These are phyloP conservation scores for Stichodactyla helianthus DNA, from an alignment of 64 coral and sea anemone species.

Conservation along the genomic window DNA sequence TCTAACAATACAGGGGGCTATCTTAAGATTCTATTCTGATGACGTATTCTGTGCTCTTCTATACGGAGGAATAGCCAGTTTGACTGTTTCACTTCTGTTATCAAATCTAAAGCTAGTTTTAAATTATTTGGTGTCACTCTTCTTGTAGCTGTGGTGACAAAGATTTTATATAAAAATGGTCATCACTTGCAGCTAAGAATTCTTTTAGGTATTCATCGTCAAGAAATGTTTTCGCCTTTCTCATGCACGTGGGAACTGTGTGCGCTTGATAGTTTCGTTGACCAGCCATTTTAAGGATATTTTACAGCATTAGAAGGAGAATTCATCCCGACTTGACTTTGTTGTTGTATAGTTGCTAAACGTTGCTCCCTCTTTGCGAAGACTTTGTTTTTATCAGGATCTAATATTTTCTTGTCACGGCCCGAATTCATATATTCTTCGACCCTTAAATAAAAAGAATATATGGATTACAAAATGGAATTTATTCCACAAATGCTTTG, in stretches of 20 bases:
- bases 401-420: too few species aligned
- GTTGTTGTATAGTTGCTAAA: neutral
- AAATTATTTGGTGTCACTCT: slow-evolving; percentile 41
- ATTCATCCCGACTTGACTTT: neutral
- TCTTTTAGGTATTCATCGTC: slow-evolving; percentile 46
- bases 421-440: slow-evolving; percentile 48
- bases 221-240: slow-evolving; percentile 45
- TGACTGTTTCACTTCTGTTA: slow-evolving; percentile 38
- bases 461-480: neutral
- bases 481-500: neutral
- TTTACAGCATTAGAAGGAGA: neutral
- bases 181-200: neutral
- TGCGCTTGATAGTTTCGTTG: slow-evolving; percentile 24
- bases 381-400: slow-evolving; percentile 20
- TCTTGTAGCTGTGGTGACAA: slow-evolving; percentile 42
- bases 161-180: slow-evolving; percentile 3
- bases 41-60: too few species aligned
- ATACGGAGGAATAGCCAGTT: neutral
- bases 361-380: slow-evolving; percentile 32
- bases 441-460: slow-evolving; percentile 13
- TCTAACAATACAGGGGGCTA: too few species aligned
- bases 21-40: too few species aligned
- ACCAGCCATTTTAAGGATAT: slow-evolving; percentile 32
- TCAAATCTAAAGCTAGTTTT: slow-evolving; percentile 21
- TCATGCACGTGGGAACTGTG: slow-evolving; percentile 31